Evolutionary conservation across 1,140 invertebrate species (phyloP), one percentile per base, ranked within the genome.

Genomic region (Drosophila rhopaloa): DNA sequence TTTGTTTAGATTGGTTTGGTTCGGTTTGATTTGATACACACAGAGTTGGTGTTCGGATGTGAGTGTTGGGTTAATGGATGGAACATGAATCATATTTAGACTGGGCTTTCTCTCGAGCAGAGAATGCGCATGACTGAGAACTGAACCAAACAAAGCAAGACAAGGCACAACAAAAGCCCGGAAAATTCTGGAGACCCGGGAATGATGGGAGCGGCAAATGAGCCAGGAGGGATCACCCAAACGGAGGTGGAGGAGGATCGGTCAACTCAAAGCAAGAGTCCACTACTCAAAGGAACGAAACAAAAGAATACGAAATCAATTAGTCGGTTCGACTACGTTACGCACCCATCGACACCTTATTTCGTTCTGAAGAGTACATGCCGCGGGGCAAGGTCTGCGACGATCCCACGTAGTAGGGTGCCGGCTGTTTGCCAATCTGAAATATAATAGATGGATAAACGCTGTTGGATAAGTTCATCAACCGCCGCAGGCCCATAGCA

Each of bases 341-440:
- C 90, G 68, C 61, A 92, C 92, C 92, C 65, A 92, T 90, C 5
- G 91, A 76, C 24, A 91, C 82, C 71, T 92, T 92, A 59, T 82
- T 91, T n/a, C 91, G 83, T 44, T 92, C 92, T 0, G 91, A 92
- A 0, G 84, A 88, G 65, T 92, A 92, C 90, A 92, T 92, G 50
- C 93, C 93, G n/a, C 93, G 86, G 1, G 93, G 93, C 68, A 94
- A 82, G 43, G 92, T 93, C 76, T 93, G 93, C 14, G 93, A 91
- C 11, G 93, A 93, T 16, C 93, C 93, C 77, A 94, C 93, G 79
- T 94, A 94, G 63, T 94, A 94, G 19, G 93, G 93, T 16, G 93
- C 93, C 59, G 84, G 77, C 40, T 90, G 90, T 79, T 94, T 93
- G 35, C 93, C 91, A 80, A 92, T 92, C 93, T 94, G 80, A 51